Evolutionary conservation across 2,113 vertebrate genomes (phyloP), one percentile per base, ranked within the genome.

Genomic region (Cochlearius cochlearius): DNA sequence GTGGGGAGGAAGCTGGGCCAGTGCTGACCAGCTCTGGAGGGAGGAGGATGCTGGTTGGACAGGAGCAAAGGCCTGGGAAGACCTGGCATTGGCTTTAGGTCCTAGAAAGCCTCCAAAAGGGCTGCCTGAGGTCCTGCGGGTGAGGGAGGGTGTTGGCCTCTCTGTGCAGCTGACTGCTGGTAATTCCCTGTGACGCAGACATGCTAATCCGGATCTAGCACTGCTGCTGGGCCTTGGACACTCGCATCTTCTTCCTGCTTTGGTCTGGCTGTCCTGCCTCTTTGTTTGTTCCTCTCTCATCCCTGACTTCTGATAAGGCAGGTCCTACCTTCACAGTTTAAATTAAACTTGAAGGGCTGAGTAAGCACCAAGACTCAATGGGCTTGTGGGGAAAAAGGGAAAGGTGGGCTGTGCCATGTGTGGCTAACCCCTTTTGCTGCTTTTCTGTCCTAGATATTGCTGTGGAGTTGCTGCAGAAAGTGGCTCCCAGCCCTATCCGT

Each of bases 381-480:
- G 38, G 19, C 56, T 84, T 56, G 30, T 34, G 23, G 15, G 27
- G 43, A 69, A 27, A 69, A 83, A 15, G 43, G n/a, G 34, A 67
- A 45, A 21, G 43, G 26, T 60, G 9, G 9, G 22, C 21, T 68
- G 34, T 63, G 26, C 32, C 8, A 5, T 15, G 7, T 21, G 10
- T 34, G 10, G 11, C 32, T 91, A 64, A 93, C 18, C 15, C 25
- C 25, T 73, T 64, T 79, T 80, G 12, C 19, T 92, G 68, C 49
- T 84, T 64, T 90, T 93, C 45, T 95, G 8, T 75, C n/a, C 10
- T 96, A 99, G 99, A 99, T 97, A 99, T 99, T 88, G 99, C 99
- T 6, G 99, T 99, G 22, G 99, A 99, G 98, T 94, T 99, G 93
- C 98, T 99, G 92, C 99, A 99, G 97, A 99, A 99, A 92, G 99